Evolutionary conservation across 2,888 invertebrate genomes (phyloP), one percentile per base, ranked within the genome.

Genomic region (Athalia cordata): DNA sequence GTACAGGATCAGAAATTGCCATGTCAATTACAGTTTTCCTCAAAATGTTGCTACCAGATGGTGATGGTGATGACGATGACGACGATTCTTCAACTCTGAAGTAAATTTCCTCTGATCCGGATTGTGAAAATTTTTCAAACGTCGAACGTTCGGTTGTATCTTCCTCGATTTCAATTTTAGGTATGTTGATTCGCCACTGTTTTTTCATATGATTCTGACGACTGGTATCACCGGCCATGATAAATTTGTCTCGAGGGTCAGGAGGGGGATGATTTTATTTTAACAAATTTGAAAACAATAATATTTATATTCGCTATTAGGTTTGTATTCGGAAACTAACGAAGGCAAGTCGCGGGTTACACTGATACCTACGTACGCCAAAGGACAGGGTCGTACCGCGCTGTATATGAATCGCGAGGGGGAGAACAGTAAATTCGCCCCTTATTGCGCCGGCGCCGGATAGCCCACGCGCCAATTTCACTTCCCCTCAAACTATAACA

Each of bases 1-100:
- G 81, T 52, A 82, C 82, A 66, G 86, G 86, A 79, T 84, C 81
- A 68, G 29, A 29, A 29, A 80, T 80, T 77, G 65, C 79, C 76
- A 59, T 78, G 66, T 13, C 43, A 11, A 77, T 67, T 5, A 55
- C 13, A 45, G 57, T 49, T n/a, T 13, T 29, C 52, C n/a, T n/a
- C 7, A 64, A 13, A 29, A 29, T 29, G 29, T 29, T 29, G 29
- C 29, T 29, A 2, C 29, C 29, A 29, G 29, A 29, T 29, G 29
- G 29, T 2, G 29, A 29, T 29, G 29, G 29, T 2, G 29, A 29
- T 2, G 29, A 29, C 29, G 29, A 29, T 29, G 29, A 29, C 29
- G 29, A 29, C 0, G 29, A 29, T 29, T 29, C 29, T 29, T 29
- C 29, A 29, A 29, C 29, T 29, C 29, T 2, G 29, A 29, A 29